Evolutionary conservation across 2,113 vertebrate species (phyloP).

Genomic region (Turdus rufiventris): DNA sequence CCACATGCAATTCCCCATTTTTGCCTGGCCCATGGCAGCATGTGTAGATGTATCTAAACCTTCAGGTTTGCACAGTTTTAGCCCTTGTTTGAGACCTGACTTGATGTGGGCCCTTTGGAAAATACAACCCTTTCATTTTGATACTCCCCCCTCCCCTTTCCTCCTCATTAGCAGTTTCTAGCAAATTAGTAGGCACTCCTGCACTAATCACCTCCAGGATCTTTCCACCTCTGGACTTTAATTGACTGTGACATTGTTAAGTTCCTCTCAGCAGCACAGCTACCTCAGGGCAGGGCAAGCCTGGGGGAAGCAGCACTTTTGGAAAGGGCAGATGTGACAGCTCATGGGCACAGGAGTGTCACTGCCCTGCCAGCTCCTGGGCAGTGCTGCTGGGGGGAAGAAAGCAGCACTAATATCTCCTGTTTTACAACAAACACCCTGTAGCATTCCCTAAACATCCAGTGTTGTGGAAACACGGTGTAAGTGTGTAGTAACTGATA

Average conservation of each 20-base stretch:
- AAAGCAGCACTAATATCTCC: neutral
- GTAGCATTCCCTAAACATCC: slow-evolving; percentile 26
- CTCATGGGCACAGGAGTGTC: rapidly evolving
- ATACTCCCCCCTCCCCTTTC: neutral
- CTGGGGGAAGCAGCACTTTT: neutral
- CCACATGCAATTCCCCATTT: neutral
- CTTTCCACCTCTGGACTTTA: neutral
- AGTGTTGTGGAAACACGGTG: slow-evolving; percentile 28
- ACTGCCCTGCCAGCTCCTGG: neutral
- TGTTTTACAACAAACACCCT: slow-evolving; percentile 40
- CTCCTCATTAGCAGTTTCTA: neutral
- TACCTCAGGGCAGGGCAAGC: neutral
- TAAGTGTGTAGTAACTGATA: neutral
- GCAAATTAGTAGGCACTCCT: neutral
- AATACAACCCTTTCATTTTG: neutral
- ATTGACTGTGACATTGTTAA: neutral
- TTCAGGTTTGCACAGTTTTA: neutral
- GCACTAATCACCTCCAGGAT: neutral
- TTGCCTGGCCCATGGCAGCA: neutral
- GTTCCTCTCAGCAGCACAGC: neutral
- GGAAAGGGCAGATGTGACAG: neutral
- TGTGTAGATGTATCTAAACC: neutral
- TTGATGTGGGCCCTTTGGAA: neutral
- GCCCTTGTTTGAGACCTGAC: neutral
- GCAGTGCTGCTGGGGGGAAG: neutral